phyloP scores from a whole-genome alignment of 2,113 vertebrate genomes.

The Ornithorhynchus anatinus region DNA sequence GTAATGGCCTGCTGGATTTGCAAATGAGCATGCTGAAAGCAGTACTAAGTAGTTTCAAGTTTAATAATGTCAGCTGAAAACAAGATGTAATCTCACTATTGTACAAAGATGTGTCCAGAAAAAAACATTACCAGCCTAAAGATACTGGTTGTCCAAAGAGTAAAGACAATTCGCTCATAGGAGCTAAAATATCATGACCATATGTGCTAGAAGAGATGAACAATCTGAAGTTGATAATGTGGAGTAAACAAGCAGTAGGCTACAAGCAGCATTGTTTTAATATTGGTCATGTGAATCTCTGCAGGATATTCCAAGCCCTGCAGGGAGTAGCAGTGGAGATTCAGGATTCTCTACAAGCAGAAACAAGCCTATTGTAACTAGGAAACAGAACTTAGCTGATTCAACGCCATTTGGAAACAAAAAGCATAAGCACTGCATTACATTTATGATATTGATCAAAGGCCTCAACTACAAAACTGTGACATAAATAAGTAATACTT shows the following conservation, averaged over 20 bases:
- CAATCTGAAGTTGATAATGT: neutral
- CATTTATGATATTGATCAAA: conserved; percentile 35
- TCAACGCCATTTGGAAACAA: neutral
- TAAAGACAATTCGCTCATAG: neutral
- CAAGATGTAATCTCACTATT: no score
- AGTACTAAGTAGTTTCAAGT: no score
- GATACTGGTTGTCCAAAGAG: no score
- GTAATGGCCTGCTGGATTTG: no score
- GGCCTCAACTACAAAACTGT: conserved; percentile 15
- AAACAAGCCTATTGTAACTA: conserved; percentile 20
- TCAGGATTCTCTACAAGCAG: neutral
- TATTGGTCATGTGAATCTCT: neutral
- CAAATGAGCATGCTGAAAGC: no score
- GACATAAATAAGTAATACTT: conserved; percentile 38
- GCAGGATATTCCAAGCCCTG: neutral
- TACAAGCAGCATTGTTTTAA: neutral
- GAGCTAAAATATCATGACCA: neutral
- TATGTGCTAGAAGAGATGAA: neutral
- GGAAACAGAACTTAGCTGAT: conserved; percentile 24
- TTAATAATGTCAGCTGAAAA: no score
- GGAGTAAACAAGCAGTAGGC: neutral
- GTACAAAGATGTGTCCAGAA: no score
- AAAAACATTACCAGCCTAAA: no score
- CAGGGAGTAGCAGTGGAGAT: conserved; percentile 20
- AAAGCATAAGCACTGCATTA: conserved; percentile 23